Conservation (phyloP, 2,113 vertebrate species). For the Polypterus senegalus region DNA sequence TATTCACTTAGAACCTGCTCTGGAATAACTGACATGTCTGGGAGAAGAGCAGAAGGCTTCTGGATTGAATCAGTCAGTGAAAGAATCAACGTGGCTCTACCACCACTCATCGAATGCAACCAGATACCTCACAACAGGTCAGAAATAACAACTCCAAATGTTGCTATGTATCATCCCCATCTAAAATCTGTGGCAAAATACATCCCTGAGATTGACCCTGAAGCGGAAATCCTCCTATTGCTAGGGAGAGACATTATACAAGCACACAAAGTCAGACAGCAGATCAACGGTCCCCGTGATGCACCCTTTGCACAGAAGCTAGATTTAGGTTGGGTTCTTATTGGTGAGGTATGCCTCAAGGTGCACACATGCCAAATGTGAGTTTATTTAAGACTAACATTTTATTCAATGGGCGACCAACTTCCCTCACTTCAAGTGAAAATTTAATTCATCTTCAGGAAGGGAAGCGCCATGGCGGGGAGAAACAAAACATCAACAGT, state of each 20-base stretch:
- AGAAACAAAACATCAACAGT: neutral
- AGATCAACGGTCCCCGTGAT: neutral
- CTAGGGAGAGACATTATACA: neutral
- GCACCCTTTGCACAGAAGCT: neutral
- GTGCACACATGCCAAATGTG: neutral
- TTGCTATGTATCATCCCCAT: neutral
- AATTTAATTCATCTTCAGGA: neutral
- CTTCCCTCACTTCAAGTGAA: neutral
- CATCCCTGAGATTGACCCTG: neutral
- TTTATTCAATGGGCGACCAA: neutral
- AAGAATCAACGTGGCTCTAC: neutral
- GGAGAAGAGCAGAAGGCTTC: neutral
- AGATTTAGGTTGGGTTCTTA: neutral
- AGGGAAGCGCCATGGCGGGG: neutral
- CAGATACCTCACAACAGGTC: too few species aligned
- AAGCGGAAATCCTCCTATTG: neutral
- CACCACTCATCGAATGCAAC: neutral
- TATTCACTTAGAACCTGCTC: neutral
- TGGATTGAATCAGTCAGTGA: neutral
- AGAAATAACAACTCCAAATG: too few species aligned
- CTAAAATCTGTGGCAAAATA: neutral
- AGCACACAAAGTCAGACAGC: neutral
- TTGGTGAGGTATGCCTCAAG: neutral
- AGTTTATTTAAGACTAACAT: neutral
- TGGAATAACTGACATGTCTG: neutral